Conservation (phyloP, 2,113 vertebrate species). For the Nycticebus coucang region DNA sequence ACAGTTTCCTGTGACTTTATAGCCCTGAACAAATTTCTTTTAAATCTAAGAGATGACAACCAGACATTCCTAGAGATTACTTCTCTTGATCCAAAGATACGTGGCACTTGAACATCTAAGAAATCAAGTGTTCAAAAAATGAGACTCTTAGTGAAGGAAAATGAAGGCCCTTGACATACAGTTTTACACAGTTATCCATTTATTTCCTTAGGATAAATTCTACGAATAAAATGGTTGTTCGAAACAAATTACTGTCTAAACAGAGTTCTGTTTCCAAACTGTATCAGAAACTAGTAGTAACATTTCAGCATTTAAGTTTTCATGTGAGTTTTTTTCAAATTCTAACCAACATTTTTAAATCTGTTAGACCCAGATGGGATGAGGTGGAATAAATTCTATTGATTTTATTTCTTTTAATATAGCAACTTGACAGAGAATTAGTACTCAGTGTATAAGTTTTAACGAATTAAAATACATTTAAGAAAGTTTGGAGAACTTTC, state of each 20-base stretch:
- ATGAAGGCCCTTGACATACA: not conserved
- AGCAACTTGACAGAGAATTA: not conserved
- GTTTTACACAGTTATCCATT: not conserved
- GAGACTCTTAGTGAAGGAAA: not conserved
- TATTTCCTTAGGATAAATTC: not conserved
- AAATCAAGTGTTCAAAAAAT: not conserved
- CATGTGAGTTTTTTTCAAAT: not conserved
- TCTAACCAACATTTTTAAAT: not conserved
- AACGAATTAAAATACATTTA: not conserved
- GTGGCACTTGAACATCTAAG: not conserved
- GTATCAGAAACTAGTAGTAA: not conserved
- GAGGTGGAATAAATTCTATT: not conserved
- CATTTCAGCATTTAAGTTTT: not conserved
- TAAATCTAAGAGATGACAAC: not conserved
- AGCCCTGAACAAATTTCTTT: not conserved
- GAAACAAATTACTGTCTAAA: not conserved
- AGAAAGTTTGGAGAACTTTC: not conserved
- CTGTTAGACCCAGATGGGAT: not conserved
- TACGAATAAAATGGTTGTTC: not conserved
- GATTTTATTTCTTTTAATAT: slow-evolving; percentile 3
- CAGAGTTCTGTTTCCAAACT: not conserved
- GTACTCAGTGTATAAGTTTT: not conserved
- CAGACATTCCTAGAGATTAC: not conserved
- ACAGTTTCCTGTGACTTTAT: not conserved
- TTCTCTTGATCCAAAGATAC: not conserved